phyloP scores from a whole-genome alignment of 2,888 invertebrate species.

The Machimus rusticus region DNA sequence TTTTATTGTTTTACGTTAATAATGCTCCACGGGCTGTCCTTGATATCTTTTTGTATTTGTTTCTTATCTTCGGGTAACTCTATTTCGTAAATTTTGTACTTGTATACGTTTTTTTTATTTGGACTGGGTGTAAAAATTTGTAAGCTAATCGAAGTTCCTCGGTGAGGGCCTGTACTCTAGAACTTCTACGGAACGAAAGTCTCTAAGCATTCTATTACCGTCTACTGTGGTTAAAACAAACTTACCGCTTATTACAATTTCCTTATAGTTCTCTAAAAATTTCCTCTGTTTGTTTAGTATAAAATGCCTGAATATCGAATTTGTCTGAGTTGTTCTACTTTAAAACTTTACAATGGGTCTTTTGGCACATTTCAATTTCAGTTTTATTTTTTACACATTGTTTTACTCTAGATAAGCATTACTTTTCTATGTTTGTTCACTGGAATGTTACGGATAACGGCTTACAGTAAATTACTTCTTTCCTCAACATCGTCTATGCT shows the following conservation, averaged over 20 bases:
- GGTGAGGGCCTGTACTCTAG: neutral
- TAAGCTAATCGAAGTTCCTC: constrained; percentile 19
- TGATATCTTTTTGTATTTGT: neutral
- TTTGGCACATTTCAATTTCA: constrained; percentile 45
- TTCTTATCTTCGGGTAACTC: neutral
- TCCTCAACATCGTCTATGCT: neutral
- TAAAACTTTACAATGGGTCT: constrained; percentile 36
- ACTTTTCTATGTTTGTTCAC: neutral
- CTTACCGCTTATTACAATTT: constrained; percentile 30
- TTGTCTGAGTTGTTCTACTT: constrained; percentile 22
- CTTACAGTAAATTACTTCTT: constrained; percentile 17
- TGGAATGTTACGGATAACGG: neutral
- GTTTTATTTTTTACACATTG: constrained; percentile 11
- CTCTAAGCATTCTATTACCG: constrained; percentile 1
- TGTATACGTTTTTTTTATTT: constrained; percentile 34
- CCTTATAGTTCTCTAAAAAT: constrained; percentile 34
- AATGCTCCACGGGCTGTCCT: neutral
- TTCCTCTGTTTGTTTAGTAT: constrained; percentile 32
- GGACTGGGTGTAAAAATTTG: constrained; percentile 40
- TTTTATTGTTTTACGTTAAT: constrained; percentile 25
- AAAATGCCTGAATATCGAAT: constrained; percentile 45
- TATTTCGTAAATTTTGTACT: constrained; percentile 38
- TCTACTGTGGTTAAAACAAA: constrained; percentile 13
- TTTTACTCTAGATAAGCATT: constrained; percentile 2
- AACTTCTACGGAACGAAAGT: constrained; percentile 7